These are phyloP conservation scores for Xerus rutilus DNA, from an alignment of 2,797 vertebrate species.

Conservation along the genomic window DNA sequence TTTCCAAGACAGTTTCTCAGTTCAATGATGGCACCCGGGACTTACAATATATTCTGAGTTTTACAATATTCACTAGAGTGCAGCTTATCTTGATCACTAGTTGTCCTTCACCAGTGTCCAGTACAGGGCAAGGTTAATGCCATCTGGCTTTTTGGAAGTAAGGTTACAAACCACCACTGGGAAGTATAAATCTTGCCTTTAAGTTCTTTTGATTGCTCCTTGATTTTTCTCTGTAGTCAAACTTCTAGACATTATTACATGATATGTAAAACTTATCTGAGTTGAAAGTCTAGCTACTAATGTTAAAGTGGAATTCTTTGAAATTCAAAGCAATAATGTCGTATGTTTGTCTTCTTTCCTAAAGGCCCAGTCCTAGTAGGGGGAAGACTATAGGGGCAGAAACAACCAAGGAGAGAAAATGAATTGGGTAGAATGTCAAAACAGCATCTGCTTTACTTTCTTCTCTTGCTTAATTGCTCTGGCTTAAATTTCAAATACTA, in stretches of 20 bases:
- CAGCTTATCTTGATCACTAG: neutral
- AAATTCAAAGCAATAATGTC: neutral
- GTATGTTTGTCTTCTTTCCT: neutral
- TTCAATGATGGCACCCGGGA: too few relatives aligned
- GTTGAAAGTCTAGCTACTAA: neutral
- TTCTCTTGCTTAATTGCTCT: too few relatives aligned
- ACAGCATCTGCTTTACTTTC: neutral
- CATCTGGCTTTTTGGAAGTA: neutral
- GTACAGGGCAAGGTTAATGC: neutral
- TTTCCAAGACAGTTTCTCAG: neutral
- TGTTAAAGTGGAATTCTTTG: slow-evolving; percentile 40
- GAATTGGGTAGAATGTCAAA: neutral
- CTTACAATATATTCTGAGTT: neutral
- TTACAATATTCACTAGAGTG: neutral
- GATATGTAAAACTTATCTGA: neutral
- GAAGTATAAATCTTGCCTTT: neutral
- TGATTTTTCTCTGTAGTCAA: neutral
- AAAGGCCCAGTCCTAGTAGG: neutral
- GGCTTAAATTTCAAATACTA: neutral
- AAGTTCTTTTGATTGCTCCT: neutral
- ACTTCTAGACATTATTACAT: neutral
- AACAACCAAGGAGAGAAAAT: neutral
- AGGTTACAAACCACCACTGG: neutral
- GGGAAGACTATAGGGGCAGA: neutral
- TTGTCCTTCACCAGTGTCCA: neutral